Evolutionary conservation across 1,140 invertebrate genomes (phyloP).

Genomic region (Stegodyphus mimosarum): DNA sequence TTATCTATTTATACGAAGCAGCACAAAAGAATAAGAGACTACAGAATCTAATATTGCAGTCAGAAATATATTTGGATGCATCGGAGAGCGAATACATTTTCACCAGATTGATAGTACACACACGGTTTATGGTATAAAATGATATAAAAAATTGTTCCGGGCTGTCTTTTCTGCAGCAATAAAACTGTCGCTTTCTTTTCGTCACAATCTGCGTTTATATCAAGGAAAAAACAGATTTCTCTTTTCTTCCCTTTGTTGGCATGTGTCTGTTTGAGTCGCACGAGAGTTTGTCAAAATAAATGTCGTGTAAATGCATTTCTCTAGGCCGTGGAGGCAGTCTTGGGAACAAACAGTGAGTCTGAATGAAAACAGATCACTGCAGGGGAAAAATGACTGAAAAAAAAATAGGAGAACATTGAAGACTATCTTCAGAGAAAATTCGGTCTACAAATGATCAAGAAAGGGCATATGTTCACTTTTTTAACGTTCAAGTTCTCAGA

Average conservation of each 20-base stretch:
- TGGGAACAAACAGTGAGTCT: not conserved
- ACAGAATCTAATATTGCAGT: too few relatives aligned
- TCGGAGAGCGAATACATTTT: too few relatives aligned
- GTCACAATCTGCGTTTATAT: too few relatives aligned
- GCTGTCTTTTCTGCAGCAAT: too few relatives aligned
- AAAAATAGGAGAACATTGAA: not conserved
- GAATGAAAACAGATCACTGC: constrained; percentile 25
- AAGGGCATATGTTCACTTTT: constrained; percentile 8
- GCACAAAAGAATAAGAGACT: too few relatives aligned
- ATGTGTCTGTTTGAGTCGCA: not conserved
- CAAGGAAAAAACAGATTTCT: too few relatives aligned
- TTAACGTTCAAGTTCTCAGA: constrained; percentile 20
- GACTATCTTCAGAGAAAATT: constrained; percentile 53
- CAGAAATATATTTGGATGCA: too few relatives aligned
- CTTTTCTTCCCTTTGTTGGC: not conserved
- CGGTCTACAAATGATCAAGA: constrained; percentile 33
- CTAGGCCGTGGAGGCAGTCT: not conserved
- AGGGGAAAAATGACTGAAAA: constrained; percentile 10
- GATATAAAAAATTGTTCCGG: too few relatives aligned
- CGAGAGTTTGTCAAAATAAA: constrained; percentile 42
- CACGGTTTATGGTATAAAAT: too few relatives aligned
- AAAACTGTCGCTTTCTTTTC: too few relatives aligned
- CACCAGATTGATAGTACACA: too few relatives aligned
- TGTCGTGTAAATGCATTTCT: constrained; percentile 28
- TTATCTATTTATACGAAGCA: too few relatives aligned